phyloP scores from a whole-genome alignment of 2,113 vertebrate species.

The Campylomormyrus tamandua region DNA sequence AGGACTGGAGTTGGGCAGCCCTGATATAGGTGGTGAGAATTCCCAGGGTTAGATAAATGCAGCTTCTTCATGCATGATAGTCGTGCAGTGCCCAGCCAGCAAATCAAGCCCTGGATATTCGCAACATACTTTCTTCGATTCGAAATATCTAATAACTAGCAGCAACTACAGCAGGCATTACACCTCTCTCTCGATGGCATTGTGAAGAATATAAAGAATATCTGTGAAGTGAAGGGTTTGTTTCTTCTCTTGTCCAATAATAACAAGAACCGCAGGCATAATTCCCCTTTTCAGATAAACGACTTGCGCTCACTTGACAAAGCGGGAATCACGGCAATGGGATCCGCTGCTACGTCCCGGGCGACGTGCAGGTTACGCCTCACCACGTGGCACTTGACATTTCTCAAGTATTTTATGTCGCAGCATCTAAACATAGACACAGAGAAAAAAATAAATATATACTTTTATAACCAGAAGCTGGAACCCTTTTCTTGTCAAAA shows the following conservation, averaged over 20 bases:
- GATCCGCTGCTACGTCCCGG: neutral
- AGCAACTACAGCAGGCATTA: neutral
- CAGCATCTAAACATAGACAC: conserved; percentile 36
- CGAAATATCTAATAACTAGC: neutral
- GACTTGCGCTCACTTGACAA: neutral
- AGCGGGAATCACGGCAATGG: neutral
- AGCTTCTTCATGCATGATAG: neutral
- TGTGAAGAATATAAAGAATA: neutral
- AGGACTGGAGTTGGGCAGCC: too few relatives aligned
- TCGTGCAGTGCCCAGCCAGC: neutral
- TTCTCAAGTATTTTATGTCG: conserved; percentile 32
- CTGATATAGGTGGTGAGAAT: neutral
- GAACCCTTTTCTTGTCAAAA: conserved; percentile 70
- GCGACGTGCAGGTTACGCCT: neutral
- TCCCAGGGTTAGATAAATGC: neutral
- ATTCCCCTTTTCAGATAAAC: neutral
- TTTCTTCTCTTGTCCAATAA: neutral
- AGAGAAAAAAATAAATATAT: conserved; percentile 41
- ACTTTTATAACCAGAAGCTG: conserved; percentile 53
- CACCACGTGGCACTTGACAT: conserved; percentile 4
- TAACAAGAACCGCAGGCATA: neutral
- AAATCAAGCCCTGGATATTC: neutral
- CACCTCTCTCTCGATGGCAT: neutral
- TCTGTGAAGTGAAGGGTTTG: neutral
- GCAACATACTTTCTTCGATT: neutral